Evolutionary conservation across 2,888 invertebrate genomes (phyloP).

Genomic region (Silvanus unidentatus): DNA sequence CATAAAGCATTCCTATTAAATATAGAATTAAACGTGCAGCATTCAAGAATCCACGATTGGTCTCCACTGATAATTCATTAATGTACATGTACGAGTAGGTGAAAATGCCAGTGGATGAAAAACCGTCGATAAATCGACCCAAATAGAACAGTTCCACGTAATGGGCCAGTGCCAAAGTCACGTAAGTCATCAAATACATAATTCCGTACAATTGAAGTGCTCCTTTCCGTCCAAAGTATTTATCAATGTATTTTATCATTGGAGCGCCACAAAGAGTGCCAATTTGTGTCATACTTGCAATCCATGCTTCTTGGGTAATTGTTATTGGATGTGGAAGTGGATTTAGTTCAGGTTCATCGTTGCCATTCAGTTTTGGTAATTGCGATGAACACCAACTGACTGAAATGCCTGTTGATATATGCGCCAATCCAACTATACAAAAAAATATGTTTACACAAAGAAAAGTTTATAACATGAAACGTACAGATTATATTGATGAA

Average conservation of each 20-base stretch:
- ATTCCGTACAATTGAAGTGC: slow-evolving; percentile 56
- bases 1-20: slow-evolving; percentile 23
- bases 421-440: too few relatives aligned
- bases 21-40: slow-evolving; percentile 40
- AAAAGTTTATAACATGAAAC: too few relatives aligned
- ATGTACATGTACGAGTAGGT: slow-evolving; percentile 77
- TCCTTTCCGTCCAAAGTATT: slow-evolving; percentile 56
- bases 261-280: slow-evolving; percentile 29
- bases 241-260: slow-evolving; percentile 21
- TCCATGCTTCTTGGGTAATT: slow-evolving; percentile 25
- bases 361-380: slow-evolving; percentile 1
- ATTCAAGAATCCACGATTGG: slow-evolving; percentile 65
- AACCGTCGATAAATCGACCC: slow-evolving; percentile 56
- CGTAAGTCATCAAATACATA: slow-evolving; percentile 55
- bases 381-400: not conserved
- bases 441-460: too few relatives aligned
- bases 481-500: too few relatives aligned
- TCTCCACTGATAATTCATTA: slow-evolving; percentile 76
- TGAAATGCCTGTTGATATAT: too few relatives aligned
- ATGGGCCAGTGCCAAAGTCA: slow-evolving; percentile 22
- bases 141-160: slow-evolving; percentile 42
- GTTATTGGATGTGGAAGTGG: slow-evolving; percentile 24
- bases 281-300: slow-evolving; percentile 25
- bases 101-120: slow-evolving; percentile 62
- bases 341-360: slow-evolving; percentile 13